Conservation (phyloP, 2,113 vertebrate genomes). For the Thunnus thynnus region DNA sequence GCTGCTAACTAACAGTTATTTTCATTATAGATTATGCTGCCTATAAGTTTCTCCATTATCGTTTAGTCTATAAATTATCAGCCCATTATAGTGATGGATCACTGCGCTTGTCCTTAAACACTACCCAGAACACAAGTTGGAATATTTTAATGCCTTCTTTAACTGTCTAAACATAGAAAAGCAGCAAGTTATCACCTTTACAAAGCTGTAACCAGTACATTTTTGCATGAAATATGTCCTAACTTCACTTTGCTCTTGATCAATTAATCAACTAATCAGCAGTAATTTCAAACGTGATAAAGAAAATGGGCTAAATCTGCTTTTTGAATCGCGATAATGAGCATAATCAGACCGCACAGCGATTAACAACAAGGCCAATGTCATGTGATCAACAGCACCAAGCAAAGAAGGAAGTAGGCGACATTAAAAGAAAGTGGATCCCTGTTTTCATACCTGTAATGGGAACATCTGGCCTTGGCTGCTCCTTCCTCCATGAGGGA, state of each 20-base stretch:
- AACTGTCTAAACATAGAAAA: too few relatives aligned
- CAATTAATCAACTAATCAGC: background rate
- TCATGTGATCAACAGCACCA: background rate
- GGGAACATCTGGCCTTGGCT: conserved; percentile 91
- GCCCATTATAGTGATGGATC: too few relatives aligned
- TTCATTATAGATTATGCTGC: too few relatives aligned
- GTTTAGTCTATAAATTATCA: too few relatives aligned
- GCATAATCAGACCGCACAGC: background rate
- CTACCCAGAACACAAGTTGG: background rate
- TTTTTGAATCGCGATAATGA: background rate
- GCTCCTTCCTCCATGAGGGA: conserved; percentile 95
- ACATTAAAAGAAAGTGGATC: background rate
- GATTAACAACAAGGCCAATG: background rate
- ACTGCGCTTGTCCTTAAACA: too few relatives aligned
- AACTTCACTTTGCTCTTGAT: too few relatives aligned
- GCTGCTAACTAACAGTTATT: too few relatives aligned
- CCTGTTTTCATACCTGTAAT: conserved; percentile 87
- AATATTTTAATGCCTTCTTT: too few relatives aligned
- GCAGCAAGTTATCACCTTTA: too few relatives aligned
- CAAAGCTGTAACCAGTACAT: too few relatives aligned
- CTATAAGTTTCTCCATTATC: too few relatives aligned
- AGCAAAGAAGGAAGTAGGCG: conserved; percentile 13
- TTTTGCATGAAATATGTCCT: too few relatives aligned
- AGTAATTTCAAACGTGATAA: background rate
- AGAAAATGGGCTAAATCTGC: background rate